Evolutionary conservation across 1,140 invertebrate species (phyloP), one percentile per base, ranked within the genome.

Genomic region (Tetragnatha versicolor): DNA sequence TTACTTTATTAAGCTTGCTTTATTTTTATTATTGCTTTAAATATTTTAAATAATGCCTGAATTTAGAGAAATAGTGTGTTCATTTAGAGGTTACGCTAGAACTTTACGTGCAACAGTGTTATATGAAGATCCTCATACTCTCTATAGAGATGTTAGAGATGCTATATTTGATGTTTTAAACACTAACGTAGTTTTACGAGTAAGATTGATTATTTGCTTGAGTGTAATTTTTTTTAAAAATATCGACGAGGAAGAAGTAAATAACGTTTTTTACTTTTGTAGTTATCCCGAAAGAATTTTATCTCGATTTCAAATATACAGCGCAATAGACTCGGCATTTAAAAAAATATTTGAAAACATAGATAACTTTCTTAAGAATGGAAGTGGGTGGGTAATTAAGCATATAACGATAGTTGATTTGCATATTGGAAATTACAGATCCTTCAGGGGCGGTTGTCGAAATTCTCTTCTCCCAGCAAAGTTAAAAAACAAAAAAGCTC

Each of bases 301-400:
- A 7, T 72, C 53, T 7, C n/a, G 22, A 10, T 10, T 10, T 1
- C 55, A 75, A 75, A 75, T 75, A 25, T 29, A 35, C 17, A n/a
- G 12, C 3, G 42, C 55, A 22, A 63, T 75, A 25, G 27, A 47
- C n/a, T 35, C 17, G 49, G 55, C 0, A 12, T 75, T 63, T 22
- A 0, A 0, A 20, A 75, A 61, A 49, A 75, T 75, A 22, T 20
- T 75, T 1, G 22, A 33, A 10, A 35, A 25, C 25, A 53, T 75
- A 0, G 55, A 75, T 4, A 63, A 45, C 20, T 75, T 75, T 51
- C 5, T 51, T 2, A 61, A 20, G 10, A 75, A 75, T 6, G 72
- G 72, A 12, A 49, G 39, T 37, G 72, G 72, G 3, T 75, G 58
- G 58, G 27, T 27, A 4, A 49, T 75, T 14, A 63, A 63, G 39